Conservation (phyloP, 2,888 invertebrate species). For the Seladonia tumulorum region DNA sequence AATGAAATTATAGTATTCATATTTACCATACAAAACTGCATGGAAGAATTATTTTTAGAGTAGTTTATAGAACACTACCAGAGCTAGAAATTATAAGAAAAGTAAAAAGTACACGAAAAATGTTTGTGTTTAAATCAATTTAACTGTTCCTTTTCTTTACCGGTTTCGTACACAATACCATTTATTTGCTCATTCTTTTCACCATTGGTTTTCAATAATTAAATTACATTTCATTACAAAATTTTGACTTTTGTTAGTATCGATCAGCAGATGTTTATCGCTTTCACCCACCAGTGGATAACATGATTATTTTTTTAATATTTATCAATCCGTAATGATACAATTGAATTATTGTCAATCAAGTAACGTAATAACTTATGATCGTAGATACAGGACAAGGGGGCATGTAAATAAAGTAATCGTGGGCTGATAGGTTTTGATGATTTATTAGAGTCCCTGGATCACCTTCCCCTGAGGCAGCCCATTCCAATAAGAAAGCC, state of each 20-base stretch:
- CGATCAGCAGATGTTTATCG: neutral
- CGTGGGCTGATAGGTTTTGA: slow-evolving; percentile 63
- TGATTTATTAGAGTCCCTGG: slow-evolving; percentile 72
- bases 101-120: neutral
- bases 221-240: neutral
- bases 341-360: neutral
- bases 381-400: neutral
- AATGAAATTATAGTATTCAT: neutral
- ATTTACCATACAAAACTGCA: neutral
- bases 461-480: slow-evolving; percentile 71
- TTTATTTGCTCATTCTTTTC: neutral
- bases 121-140: neutral
- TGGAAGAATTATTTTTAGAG: neutral
- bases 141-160: neutral
- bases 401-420: slow-evolving; percentile 31
- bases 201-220: neutral
- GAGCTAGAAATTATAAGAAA: neutral
- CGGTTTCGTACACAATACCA: neutral
- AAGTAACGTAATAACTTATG: neutral
- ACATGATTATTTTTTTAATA: neutral
- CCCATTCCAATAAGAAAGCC: slow-evolving; percentile 69
- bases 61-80: neutral
- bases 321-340: neutral
- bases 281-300: neutral
- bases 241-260: neutral